Evolutionary conservation across 2,888 invertebrate species (phyloP).

Genomic region (Amblyjoppa fuscipennis): DNA sequence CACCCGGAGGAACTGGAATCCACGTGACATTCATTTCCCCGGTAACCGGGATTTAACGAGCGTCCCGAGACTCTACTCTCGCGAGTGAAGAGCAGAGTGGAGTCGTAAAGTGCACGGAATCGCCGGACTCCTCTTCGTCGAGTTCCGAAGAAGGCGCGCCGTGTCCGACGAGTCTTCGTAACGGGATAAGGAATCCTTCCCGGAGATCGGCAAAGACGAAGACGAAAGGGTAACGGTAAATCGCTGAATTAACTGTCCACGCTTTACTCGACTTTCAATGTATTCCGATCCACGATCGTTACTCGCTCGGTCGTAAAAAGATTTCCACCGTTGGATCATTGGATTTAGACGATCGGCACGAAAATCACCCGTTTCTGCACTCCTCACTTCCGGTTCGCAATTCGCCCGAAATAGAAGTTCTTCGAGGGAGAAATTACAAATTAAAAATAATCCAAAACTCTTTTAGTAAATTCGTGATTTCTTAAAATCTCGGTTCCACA

Average conservation of each 20-base stretch:
- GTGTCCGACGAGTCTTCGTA: neutral
- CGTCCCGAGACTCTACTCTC: conserved; percentile 29
- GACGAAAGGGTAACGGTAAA: neutral
- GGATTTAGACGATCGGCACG: conserved; percentile 31
- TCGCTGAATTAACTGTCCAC: conserved; percentile 7
- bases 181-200: neutral
- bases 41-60: conserved; percentile 59
- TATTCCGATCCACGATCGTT: neutral
- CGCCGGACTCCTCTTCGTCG: conserved; percentile 18
- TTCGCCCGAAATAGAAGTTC: neutral
- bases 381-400: neutral
- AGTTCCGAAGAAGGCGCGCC: neutral
- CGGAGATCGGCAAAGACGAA: neutral
- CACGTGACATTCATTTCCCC: conserved; percentile 58
- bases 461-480: too few species aligned
- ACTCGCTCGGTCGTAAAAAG: conserved; percentile 20
- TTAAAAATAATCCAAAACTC: too few species aligned
- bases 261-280: neutral
- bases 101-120: conserved; percentile 49
- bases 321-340: conserved; percentile 33
- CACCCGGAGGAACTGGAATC: conserved; percentile 35
- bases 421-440: too few species aligned
- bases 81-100: conserved; percentile 10
- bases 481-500: too few species aligned
- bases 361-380: neutral